Base-by-base conservation (phyloP, 2,113 vertebrate genomes). In the Lepus americanus region DNA sequence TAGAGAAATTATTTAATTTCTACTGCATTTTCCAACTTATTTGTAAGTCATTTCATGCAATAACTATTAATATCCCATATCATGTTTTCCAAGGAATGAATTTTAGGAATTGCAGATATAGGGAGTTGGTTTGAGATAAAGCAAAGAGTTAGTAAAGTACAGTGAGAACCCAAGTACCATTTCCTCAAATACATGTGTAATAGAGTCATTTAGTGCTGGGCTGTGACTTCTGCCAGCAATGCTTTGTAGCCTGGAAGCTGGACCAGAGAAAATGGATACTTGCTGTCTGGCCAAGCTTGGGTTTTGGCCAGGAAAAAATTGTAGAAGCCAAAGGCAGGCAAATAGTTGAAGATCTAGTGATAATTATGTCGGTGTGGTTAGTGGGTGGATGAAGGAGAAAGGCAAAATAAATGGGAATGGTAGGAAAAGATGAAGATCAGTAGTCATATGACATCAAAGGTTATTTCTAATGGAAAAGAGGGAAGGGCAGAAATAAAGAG, bases 1-100 rank as follows among this genome's bases (percentile, higher is more conserved):
- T 66, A 85, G 31, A 66, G 6, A 90, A 94, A 85, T 94, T 64
- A 64, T 92, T 94, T 94, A 23, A 78, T 91, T 93, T 88, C 85
- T 91, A 25, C 25, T 36, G 0, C 22, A 72, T 92, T 95, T 89
- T 77, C 64, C 27, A 89, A 83, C 25, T 83, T 93, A 77, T 88
- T 49, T 96, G 36, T 88, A 29, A 8, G 66, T 69, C 25, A 63
- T 70, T 88, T 94, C 17, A 64, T n/a, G 64, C 8, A 70, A 33
- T 25, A 81, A 67, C 64, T 89, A 82, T 86, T 93, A 94, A 86
- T 86, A 89, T 78, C 23, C 2, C 19, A 39, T 4, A 63, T 67
- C 55, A 77, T 93, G 33, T 95, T 55, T 79, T 94, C 29, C 23
- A 95, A 73, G 36, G 22, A 82, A 89, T 49, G 49, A 8, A 31